phyloP scores from a whole-genome alignment of 1,140 invertebrate genomes.

The Diachasma alloeum region DNA sequence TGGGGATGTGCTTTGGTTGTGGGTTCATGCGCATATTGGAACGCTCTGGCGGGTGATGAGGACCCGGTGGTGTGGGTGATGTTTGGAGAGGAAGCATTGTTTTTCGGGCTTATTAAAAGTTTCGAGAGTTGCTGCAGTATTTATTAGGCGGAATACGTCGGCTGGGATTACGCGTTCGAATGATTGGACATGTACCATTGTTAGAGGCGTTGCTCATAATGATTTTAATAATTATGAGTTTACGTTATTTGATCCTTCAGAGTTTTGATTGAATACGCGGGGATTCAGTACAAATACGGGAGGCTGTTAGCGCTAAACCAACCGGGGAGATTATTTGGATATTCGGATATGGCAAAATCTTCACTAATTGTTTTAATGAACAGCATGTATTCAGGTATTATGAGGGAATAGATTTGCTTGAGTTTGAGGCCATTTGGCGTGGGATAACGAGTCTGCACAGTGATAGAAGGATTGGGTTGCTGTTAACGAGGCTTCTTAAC shows the following conservation, averaged over 20 bases:
- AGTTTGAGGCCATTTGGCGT: background rate
- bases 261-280: background rate
- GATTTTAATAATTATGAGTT: background rate
- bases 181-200: background rate
- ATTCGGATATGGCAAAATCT: background rate
- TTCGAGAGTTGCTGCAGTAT: background rate
- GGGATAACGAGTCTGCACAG: too few species aligned
- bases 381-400: background rate
- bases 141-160: background rate
- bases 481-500: too few species aligned
- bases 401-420: background rate
- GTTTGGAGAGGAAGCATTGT: background rate
- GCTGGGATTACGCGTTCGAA: background rate
- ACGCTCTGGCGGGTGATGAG: background rate
- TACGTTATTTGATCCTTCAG: background rate
- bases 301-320: background rate
- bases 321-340: background rate
- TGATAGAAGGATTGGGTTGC: too few species aligned
- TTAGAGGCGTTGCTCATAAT: background rate
- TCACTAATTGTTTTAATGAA: background rate
- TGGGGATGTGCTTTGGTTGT: too few species aligned
- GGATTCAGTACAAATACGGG: background rate
- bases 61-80: too few species aligned
- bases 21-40: too few species aligned
- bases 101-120: background rate